Evolutionary conservation across 2,113 vertebrate genomes (phyloP).

Genomic region (Trematocara stigmaticum): DNA sequence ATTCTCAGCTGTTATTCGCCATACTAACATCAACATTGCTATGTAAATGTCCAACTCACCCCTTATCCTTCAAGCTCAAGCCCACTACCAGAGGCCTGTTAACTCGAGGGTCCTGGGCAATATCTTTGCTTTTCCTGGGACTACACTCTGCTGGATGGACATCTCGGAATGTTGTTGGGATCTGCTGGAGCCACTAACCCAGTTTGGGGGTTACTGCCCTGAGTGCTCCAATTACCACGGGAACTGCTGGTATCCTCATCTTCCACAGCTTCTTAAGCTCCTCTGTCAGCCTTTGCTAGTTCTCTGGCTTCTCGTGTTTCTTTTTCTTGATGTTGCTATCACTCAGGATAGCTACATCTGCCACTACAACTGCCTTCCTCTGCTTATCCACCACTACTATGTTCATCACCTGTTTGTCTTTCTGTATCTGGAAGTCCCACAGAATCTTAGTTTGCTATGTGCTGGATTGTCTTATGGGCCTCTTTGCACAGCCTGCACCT

Average conservation of each 20-base stretch:
- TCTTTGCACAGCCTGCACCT: neutral
- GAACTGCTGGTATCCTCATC: fast-evolving
- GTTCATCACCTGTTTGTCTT: neutral
- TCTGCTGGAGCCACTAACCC: neutral
- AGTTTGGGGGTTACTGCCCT: neutral
- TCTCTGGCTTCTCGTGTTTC: neutral
- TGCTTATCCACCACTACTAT: neutral
- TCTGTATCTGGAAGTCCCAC: neutral
- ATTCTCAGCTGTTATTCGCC: neutral
- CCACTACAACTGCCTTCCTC: neutral
- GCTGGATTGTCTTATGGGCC: neutral
- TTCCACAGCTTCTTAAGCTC: neutral
- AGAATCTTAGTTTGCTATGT: neutral
- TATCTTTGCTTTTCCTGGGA: neutral
- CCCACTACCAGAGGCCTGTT: neutral
- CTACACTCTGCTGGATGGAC: neutral
- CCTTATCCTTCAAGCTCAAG: neutral
- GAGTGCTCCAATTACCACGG: neutral
- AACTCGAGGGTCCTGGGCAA: neutral
- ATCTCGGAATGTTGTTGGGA: neutral
- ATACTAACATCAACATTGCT: neutral
- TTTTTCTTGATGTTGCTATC: neutral
- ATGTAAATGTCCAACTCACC: neutral
- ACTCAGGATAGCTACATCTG: neutral
- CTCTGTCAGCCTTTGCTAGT: fast-evolving